These are phyloP conservation scores for Coluber constrictor DNA, from an alignment of 2,797 vertebrate species.

Conservation along the genomic window DNA sequence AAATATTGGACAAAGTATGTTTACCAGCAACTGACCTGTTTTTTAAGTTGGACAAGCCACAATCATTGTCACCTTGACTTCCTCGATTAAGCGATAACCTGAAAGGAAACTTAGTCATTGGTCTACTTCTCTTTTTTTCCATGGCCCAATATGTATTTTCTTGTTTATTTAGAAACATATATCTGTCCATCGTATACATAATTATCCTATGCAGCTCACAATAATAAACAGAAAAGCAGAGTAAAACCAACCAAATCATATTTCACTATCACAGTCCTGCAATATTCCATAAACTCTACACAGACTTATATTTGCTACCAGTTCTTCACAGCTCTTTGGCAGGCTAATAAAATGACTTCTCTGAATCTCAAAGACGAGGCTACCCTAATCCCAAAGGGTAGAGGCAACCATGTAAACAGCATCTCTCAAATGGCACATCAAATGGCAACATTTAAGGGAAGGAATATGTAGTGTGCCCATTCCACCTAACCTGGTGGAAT, in stretches of 20 bases:
- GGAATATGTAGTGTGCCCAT: neutral
- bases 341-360: neutral
- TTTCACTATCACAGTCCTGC: neutral
- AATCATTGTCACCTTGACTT: neutral
- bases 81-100: neutral
- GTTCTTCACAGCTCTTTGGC: neutral
- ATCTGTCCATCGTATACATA: neutral
- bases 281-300: neutral
- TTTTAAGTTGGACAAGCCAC: neutral
- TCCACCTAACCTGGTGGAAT: neutral
- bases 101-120: neutral
- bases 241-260: neutral
- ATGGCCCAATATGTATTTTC: neutral
- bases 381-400: neutral
- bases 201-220: neutral
- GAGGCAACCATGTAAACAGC: neutral
- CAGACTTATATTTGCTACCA: neutral
- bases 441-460: neutral
- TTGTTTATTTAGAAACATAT: neutral
- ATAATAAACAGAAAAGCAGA: neutral
- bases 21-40: neutral
- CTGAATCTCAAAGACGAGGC: neutral
- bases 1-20: neutral
- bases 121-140: neutral
- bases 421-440: neutral